These are phyloP conservation scores for Crossocerus cetratus DNA, from an alignment of 2,888 invertebrate genomes.

Conservation along the genomic window DNA sequence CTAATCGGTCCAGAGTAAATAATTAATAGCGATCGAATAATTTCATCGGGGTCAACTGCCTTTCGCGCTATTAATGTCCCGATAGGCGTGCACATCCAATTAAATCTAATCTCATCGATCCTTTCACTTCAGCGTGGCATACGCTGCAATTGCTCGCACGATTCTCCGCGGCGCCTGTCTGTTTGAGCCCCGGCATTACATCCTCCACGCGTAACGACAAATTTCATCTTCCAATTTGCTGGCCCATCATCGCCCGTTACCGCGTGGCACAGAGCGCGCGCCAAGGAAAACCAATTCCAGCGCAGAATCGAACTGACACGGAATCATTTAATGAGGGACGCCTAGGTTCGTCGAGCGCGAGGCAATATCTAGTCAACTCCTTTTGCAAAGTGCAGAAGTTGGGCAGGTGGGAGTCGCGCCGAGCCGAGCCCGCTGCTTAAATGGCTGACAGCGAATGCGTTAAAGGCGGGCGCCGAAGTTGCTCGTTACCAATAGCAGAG, in stretches of 20 bases:
- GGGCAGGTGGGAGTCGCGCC: slow-evolving; percentile 8
- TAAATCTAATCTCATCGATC: slow-evolving; percentile 34
- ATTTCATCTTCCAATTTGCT: no score
- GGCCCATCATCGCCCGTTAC: no score
- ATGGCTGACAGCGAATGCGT: slow-evolving; percentile 1
- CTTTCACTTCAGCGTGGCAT: slow-evolving; percentile 9
- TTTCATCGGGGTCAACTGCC: slow-evolving; percentile 18
- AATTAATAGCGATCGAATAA: slow-evolving; percentile 50
- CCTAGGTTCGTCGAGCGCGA: no score
- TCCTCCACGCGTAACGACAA: no score
- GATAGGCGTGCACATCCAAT: slow-evolving; percentile 17
- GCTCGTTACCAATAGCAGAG: slow-evolving; percentile 8
- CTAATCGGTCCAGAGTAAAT: slow-evolving; percentile 38
- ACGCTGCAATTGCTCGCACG: background rate
- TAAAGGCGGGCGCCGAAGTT: slow-evolving; percentile 13
- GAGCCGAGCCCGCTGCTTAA: slow-evolving; percentile 11
- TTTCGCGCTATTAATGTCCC: slow-evolving; percentile 11
- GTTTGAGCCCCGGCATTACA: no score
- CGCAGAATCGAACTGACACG: no score
- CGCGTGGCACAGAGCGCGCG: no score
- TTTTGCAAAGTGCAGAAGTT: background rate
- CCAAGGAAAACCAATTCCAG: no score
- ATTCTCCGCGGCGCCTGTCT: background rate
- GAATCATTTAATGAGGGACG: no score
- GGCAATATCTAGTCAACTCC: no score